Evolutionary conservation across 30 jellyfish, hydroid and myxozoan species (phyloP).

Genomic region (Morbakka virulenta): DNA sequence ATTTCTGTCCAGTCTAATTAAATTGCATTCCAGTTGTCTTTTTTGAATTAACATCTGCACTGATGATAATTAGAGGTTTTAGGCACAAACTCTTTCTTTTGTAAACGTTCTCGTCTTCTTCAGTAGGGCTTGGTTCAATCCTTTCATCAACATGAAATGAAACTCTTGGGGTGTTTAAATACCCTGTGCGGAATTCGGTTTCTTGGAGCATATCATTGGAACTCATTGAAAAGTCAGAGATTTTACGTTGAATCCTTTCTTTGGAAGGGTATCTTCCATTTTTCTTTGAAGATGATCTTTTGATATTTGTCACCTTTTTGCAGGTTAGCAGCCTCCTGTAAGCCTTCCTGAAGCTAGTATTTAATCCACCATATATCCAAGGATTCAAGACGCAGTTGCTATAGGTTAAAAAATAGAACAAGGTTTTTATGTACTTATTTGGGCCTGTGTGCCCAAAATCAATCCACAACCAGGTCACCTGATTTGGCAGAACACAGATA

Average conservation of each 20-base stretch:
- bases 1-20: too few relatives aligned
- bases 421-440: slow-evolving; percentile 12
- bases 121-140: not conserved
- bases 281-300: not conserved
- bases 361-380: slow-evolving; percentile 83
- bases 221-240: not conserved
- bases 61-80: not conserved
- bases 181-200: not conserved
- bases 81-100: not conserved
- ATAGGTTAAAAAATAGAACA: slow-evolving; percentile 65
- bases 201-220: not conserved
- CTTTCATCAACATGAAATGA: not conserved
- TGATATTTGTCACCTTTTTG: not conserved
- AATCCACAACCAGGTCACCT: slow-evolving; percentile 75
- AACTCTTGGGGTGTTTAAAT: not conserved
- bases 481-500: slow-evolving; percentile 81
- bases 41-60: too few relatives aligned
- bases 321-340: slow-evolving; percentile 40
- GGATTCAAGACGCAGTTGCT: slow-evolving; percentile 76
- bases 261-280: not conserved
- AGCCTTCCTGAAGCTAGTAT: slow-evolving; percentile 69
- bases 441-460: slow-evolving; percentile 46
- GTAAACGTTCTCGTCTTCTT: not conserved
- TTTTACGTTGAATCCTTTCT: not conserved
- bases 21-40: too few relatives aligned